These are phyloP conservation scores for Pteromalus puparum DNA, from an alignment of 1,140 invertebrate genomes.

Conservation along the genomic window DNA sequence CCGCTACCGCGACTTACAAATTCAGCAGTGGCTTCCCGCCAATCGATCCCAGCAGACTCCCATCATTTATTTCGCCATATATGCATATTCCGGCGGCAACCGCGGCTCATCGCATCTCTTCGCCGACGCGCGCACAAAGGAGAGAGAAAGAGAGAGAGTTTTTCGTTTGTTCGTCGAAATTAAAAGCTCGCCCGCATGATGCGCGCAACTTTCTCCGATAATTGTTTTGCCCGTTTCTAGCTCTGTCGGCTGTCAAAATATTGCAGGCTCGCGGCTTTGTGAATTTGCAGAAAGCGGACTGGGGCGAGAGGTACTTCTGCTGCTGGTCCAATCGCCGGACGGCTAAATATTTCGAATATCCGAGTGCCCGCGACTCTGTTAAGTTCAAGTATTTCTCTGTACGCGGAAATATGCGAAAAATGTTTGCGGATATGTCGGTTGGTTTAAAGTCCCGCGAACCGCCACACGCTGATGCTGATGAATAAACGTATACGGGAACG, in stretches of 20 bases:
- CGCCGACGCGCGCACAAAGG: constrained; percentile 20
- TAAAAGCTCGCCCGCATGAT: constrained; percentile 43
- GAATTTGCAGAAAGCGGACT: background rate
- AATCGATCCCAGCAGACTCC: constrained; percentile 28
- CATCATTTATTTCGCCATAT: constrained; percentile 13
- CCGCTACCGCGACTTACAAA: constrained; percentile 44
- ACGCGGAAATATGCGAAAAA: background rate
- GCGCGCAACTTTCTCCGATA: constrained; percentile 45
- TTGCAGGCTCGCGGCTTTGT: background rate
- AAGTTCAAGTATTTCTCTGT: background rate
- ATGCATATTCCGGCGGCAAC: background rate
- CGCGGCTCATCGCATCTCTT: background rate
- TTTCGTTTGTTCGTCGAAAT: constrained; percentile 24
- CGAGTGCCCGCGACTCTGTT: background rate
- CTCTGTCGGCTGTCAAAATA: background rate
- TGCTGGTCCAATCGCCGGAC: background rate
- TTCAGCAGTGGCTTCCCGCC: constrained; percentile 31
- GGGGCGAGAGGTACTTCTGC: background rate
- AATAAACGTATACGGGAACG: too few relatives aligned
- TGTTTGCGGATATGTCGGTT: background rate
- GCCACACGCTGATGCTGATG: too few relatives aligned
- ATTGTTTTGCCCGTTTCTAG: constrained; percentile 29
- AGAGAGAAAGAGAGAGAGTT: background rate
- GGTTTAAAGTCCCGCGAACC: background rate
- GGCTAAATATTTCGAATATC: background rate